Percentiles rank a stretch among this genome's conserved stretches.
Conservation (phyloP, 2,888 invertebrate species). For the Buathra laborator region DNA sequence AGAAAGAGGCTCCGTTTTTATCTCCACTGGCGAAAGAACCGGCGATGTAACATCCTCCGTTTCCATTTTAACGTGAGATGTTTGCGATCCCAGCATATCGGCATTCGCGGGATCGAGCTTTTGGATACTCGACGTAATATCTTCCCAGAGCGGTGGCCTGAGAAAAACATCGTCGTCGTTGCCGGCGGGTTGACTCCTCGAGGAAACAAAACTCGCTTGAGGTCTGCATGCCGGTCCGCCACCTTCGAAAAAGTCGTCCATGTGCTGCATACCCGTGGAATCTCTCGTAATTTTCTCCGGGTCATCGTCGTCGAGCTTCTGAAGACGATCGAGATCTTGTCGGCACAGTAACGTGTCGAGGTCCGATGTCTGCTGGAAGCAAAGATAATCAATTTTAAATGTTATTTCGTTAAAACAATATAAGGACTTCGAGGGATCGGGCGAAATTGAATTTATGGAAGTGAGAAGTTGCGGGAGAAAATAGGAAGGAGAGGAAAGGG, state of each 20-base stretch:
- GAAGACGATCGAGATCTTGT: conserved; percentile 89
- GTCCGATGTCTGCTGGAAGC: conserved; percentile 89
- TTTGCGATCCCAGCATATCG: conserved; percentile 91
- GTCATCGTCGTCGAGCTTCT: conserved; percentile 88
- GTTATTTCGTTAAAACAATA: background rate
- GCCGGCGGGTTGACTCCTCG: conserved; percentile 86
- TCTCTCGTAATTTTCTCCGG: conserved; percentile 85
- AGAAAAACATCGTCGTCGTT: conserved; percentile 94
- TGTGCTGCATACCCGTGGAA: conserved; percentile 87
- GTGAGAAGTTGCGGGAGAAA: background rate
- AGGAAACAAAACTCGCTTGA: conserved; percentile 87
- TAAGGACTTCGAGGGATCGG: background rate
- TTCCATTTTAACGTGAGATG: conserved; percentile 92
- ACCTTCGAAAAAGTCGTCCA: conserved; percentile 89
- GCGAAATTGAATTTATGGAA: conserved; percentile 28
- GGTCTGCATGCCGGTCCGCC: conserved; percentile 78
- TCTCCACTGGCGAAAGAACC: conserved; percentile 92
- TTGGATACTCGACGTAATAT: conserved; percentile 95
- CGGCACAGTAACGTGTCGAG: conserved; percentile 93
- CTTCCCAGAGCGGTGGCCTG: conserved; percentile 96
- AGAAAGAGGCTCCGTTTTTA: conserved; percentile 90
- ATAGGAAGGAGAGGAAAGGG: background rate
- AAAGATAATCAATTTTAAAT: conserved; percentile 32
- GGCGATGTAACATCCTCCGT: conserved; percentile 90
- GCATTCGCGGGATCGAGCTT: conserved; percentile 96